Percentiles rank a stretch among this genome's conserved stretches.
phyloP scores from a whole-genome alignment of 2,113 vertebrate species.

The Recurvirostra avosetta region DNA sequence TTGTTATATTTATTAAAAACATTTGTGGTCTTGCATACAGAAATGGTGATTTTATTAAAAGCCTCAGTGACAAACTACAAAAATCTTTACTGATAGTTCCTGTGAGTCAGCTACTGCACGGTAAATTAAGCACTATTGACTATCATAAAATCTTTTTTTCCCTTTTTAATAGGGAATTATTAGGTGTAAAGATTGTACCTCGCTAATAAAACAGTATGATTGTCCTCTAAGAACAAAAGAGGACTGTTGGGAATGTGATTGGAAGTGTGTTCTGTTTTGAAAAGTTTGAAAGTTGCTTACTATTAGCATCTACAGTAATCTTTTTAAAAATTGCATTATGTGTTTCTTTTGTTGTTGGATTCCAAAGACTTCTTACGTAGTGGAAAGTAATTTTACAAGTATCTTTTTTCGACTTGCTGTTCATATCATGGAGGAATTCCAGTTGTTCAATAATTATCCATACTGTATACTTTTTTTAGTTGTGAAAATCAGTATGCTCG shows the following conservation, averaged over 20 bases:
- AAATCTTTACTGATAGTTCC: neutral
- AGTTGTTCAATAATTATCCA: neutral
- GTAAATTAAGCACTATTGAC: neutral
- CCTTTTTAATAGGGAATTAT: neutral
- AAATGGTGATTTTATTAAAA: neutral
- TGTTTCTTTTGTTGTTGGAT: neutral
- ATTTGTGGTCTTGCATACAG: neutral
- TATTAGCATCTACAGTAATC: neutral
- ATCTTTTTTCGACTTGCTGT: neutral
- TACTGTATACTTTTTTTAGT: neutral
- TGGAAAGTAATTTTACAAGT: neutral
- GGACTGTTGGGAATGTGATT: neutral
- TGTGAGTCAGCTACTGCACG: neutral
- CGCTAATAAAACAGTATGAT: neutral
- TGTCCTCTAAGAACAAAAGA: neutral
- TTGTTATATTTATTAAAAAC: neutral
- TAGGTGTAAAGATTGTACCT: neutral
- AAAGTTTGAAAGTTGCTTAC: neutral
- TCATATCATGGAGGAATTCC: neutral
- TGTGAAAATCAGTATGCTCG: neutral
- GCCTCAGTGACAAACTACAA: accelerated
- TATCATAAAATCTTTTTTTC: neutral
- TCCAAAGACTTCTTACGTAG: neutral
- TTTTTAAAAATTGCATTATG: neutral
- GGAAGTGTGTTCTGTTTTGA: neutral